Evolutionary conservation across 2,113 vertebrate genomes (phyloP), one percentile per base, ranked within the genome.

Genomic region (Chloropsis hardwickii): DNA sequence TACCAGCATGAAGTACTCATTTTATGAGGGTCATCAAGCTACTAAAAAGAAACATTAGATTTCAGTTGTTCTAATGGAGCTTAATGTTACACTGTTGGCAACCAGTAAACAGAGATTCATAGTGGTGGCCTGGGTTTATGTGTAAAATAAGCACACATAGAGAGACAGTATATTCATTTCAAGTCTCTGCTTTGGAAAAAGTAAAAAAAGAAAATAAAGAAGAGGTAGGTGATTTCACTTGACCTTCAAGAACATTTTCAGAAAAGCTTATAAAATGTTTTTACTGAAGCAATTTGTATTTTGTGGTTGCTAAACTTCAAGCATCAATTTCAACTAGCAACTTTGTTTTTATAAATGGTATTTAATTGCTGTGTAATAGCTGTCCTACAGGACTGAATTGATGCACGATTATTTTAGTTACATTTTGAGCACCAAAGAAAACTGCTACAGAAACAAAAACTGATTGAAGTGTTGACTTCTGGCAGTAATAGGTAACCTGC

Each of bases 401-500:
- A 35, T 67, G 40, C 42, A 17, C 0, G 0, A 47, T 83, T 86
- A 78, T 74, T 90, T 95, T 86, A 42, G 85, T 84, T 74, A n/a
- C 72, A 40, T 83, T 94, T 89, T 87, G 69, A 87, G 54, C 54
- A 61, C 54, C 23, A 76, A 64, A 91, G 10, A 93, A 89, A 40
- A 90, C 67, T 58, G 47, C 62, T 39, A 71, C 81, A 78, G 87
- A 91, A 88, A 91, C 3, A 19, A 90, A 44, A 88, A 79, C 72
- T 88, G 72, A 90, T 77, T 74, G 29, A 58, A 94, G 42, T 72
- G 16, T 96, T 91, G 90, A 87, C 42, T 95, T 90, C 77, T 96
- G 97, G 83, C 95, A 89, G 74, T 88, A 82, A 86, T 87, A 58
- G 65, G 77, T 70, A 77, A 56, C 42, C 67, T 96, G 94, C 84